phyloP scores from a whole-genome alignment of 2,797 vertebrate genomes.

The Carapus acus region DNA sequence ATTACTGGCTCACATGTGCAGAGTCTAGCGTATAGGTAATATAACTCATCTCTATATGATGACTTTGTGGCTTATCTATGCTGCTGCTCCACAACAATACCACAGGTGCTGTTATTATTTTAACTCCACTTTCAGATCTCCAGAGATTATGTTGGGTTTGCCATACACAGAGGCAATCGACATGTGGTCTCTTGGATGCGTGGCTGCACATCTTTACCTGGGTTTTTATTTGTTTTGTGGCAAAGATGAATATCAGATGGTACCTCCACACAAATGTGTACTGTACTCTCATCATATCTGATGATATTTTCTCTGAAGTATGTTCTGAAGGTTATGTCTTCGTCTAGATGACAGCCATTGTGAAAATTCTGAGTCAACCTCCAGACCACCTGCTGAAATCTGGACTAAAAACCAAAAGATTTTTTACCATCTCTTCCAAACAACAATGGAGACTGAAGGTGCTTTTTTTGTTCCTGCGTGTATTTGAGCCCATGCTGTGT shows the following conservation, averaged over 20 bases:
- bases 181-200: slow-evolving; percentile 2
- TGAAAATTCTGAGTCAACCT: not conserved
- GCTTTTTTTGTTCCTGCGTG: not conserved
- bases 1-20: not conserved
- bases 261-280: not conserved
- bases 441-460: not conserved
- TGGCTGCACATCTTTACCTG: not conserved
- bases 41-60: not conserved
- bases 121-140: not conserved
- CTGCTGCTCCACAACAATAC: too few relatives aligned
- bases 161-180: slow-evolving; percentile 3
- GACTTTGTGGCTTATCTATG: not conserved
- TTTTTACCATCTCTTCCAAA: not conserved
- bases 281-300: too few relatives aligned
- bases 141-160: slow-evolving; percentile 1
- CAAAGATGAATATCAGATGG: not conserved
- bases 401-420: too few relatives aligned
- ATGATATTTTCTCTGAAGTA: too few relatives aligned
- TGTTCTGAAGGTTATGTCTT: too few relatives aligned
- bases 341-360: too few relatives aligned
- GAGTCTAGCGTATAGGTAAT: not conserved
- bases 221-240: not conserved
- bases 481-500: too few relatives aligned
- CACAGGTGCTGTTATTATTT: not conserved
- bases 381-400: too few relatives aligned